phyloP scores from a whole-genome alignment of 2,797 vertebrate genomes.

The Benthosema pterotum region DNA sequence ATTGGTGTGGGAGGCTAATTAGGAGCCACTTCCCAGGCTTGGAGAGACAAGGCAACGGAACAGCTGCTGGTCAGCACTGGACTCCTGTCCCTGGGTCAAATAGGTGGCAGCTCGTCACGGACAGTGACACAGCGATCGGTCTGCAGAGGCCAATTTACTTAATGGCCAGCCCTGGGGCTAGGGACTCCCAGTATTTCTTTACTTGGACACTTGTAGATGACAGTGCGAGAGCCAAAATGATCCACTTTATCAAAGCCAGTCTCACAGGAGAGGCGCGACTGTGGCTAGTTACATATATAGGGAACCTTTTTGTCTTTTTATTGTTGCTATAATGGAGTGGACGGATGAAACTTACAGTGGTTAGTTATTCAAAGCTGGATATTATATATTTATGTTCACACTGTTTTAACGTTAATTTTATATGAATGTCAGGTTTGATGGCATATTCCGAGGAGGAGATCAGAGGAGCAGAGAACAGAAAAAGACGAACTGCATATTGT shows the following conservation, averaged over 20 bases:
- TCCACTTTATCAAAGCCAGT: slow-evolving; percentile 64
- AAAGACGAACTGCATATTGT: not conserved
- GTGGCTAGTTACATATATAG: slow-evolving; percentile 36
- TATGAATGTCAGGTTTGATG: slow-evolving; percentile 9
- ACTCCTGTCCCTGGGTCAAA: slow-evolving; percentile 80
- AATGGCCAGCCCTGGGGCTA: slow-evolving; percentile 75
- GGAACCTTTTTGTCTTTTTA: slow-evolving; percentile 55
- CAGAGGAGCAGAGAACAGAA: not conserved
- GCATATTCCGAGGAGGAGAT: not conserved
- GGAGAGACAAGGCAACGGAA: slow-evolving; percentile 75
- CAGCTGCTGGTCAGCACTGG: slow-evolving; percentile 85
- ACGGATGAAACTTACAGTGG: slow-evolving; percentile 27
- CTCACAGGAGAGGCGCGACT: slow-evolving; percentile 49
- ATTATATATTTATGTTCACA: slow-evolving; percentile 31
- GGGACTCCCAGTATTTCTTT: slow-evolving; percentile 72
- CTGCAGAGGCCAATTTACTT: slow-evolving; percentile 81
- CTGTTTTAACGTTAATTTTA: slow-evolving; percentile 17
- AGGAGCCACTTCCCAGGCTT: slow-evolving; percentile 83
- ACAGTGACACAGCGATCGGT: slow-evolving; percentile 79
- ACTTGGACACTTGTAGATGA: slow-evolving; percentile 74
- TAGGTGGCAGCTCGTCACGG: slow-evolving; percentile 80
- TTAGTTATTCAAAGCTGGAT: slow-evolving; percentile 21
- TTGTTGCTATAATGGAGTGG: slow-evolving; percentile 56
- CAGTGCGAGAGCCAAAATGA: slow-evolving; percentile 64
- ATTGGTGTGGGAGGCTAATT: slow-evolving; percentile 88